A percentile compares a stretch with the other conserved stretches of the same genome.
Conservation (phyloP, 2,113 vertebrate species). For the Pteronura brasiliensis region DNA sequence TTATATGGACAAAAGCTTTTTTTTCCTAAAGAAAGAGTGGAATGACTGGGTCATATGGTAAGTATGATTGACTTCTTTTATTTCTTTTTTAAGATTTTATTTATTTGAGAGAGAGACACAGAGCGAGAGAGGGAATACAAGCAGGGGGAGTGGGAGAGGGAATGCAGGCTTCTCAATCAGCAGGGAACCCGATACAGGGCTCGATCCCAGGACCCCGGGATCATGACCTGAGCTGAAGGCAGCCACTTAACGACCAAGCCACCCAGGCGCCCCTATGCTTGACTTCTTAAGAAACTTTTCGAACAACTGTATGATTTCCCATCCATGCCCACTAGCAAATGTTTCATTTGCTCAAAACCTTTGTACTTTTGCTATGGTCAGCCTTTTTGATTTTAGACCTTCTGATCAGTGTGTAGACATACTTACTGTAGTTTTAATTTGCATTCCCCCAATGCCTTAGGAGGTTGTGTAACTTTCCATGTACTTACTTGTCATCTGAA, state of each 20-base stretch:
- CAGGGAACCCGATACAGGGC: too few species aligned
- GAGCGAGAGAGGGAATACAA: too few species aligned
- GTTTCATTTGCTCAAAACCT: neutral
- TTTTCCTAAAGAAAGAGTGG: neutral
- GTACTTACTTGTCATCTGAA: neutral
- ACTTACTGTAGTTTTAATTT: neutral
- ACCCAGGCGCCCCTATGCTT: too few species aligned
- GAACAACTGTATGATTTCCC: neutral
- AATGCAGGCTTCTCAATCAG: too few species aligned
- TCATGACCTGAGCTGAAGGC: too few species aligned
- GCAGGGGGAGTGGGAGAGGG: too few species aligned
- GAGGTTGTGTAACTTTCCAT: neutral
- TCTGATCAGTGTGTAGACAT: neutral
- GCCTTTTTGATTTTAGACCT: neutral
- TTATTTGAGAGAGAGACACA: too few species aligned
- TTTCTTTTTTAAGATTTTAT: too few species aligned
- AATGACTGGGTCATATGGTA: neutral
- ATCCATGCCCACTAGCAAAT: neutral
- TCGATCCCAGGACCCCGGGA: too few species aligned
- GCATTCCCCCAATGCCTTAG: neutral
- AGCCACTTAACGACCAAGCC: too few species aligned
- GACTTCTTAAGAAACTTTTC: neutral
- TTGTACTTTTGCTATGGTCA: neutral
- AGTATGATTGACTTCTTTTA: neutral
- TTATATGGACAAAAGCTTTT: neutral